phyloP scores from a whole-genome alignment of 2,113 vertebrate species.

The Oryzias curvinotus region DNA sequence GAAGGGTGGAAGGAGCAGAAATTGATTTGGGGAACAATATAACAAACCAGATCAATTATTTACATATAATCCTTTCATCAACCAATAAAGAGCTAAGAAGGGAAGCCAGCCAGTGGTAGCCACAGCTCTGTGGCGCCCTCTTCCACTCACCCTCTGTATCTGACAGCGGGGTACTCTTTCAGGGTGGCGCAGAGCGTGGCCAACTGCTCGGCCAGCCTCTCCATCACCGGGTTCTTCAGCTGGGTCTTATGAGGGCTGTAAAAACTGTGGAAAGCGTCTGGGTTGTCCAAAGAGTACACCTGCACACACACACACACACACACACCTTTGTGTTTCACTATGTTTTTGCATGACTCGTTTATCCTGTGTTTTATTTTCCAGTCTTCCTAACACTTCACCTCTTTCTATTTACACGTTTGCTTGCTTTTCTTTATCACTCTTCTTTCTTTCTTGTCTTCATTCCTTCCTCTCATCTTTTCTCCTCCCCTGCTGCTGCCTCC shows the following conservation, averaged over 20 bases:
- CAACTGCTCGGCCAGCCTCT: slow-evolving; percentile 94
- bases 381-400: neutral
- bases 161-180: slow-evolving; percentile 96
- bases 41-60: neutral
- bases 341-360: neutral
- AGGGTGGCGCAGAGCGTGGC: slow-evolving; percentile 94
- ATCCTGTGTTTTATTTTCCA: neutral
- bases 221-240: slow-evolving; percentile 94
- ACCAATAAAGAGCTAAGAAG: no score
- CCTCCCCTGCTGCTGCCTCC: slow-evolving; percentile 32
- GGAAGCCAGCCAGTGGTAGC: neutral
- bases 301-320: slow-evolving; percentile 52
- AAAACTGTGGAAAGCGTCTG: slow-evolving; percentile 95
- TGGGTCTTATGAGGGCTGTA: slow-evolving; percentile 98
- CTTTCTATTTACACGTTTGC: neutral
- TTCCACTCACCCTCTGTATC: slow-evolving; percentile 89
- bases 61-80: no score
- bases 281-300: slow-evolving; percentile 95
- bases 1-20: neutral
- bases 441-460: neutral
- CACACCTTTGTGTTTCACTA: neutral
- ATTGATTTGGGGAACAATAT: neutral
- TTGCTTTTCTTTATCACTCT: neutral
- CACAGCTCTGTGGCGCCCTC: slow-evolving; percentile 22
- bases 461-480: slow-evolving; percentile 2